phyloP scores from a whole-genome alignment of 2,113 vertebrate species.

The Podarcis cretensis region DNA sequence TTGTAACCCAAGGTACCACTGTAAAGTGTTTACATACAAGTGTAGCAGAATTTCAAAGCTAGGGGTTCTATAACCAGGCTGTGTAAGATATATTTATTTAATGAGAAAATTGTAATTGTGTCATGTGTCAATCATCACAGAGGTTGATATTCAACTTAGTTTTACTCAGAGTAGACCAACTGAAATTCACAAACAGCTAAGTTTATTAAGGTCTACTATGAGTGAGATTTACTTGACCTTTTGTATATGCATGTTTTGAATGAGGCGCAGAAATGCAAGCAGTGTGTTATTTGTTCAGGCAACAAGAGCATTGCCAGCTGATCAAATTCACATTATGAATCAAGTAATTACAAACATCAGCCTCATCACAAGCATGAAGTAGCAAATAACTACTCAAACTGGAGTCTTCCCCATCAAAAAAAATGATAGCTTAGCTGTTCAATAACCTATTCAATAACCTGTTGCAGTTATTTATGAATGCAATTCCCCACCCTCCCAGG shows the following conservation, averaged over 20 bases:
- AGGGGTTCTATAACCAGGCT: neutral
- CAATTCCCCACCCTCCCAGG: neutral
- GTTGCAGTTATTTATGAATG: neutral
- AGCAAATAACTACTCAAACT: constrained; percentile 11
- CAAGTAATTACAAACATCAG: too few relatives aligned
- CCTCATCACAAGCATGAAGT: neutral
- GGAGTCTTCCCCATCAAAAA: neutral
- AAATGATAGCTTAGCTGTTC: constrained; percentile 5
- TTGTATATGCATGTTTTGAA: neutral
- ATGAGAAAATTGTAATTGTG: too few relatives aligned
- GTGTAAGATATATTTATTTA: neutral
- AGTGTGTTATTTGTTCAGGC: neutral
- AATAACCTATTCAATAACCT: neutral
- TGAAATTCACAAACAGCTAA: too few relatives aligned
- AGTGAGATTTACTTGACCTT: too few relatives aligned
- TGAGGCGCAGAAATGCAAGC: neutral
- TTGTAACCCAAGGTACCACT: too few relatives aligned
- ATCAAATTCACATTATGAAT: neutral
- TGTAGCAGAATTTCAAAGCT: neutral
- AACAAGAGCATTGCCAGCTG: neutral
- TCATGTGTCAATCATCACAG: neutral
- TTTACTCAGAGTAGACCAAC: too few relatives aligned
- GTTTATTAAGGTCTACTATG: too few relatives aligned
- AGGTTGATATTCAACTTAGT: too few relatives aligned
- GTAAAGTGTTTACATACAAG: too few relatives aligned